Base-by-base conservation (phyloP, 2,888 invertebrate genomes). In the Hyposoter dolosus region DNA sequence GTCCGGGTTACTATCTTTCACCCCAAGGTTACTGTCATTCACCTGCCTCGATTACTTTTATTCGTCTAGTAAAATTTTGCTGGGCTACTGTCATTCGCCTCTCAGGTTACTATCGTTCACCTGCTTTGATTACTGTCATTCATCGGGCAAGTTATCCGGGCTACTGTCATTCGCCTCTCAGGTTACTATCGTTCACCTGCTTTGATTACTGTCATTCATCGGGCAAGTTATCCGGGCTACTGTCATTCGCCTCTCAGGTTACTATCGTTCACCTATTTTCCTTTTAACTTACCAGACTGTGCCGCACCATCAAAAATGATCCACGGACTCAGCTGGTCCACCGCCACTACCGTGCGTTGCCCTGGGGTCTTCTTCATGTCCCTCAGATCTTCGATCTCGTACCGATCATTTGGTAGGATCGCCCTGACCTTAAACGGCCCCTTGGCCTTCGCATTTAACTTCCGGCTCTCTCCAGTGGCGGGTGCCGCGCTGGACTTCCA, bases 321-420 rank as follows among this genome's bases (percentile, higher is more conserved):
- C 83, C 74, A 60, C 43, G 60, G 74, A 12, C 60, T 56, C 56
- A 74, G 40, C 74, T 74, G 74, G 74, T 90, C 90, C 10, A 89
- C 88, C 23, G 87, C 82, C 50, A 89, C 88, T 1, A 89, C 83
- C 19, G 53, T 86, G n/a, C 83, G 86, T n/a, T n/a, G n/a, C n/a
- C n/a, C n/a, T n/a, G n/a, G n/a, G n/a, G n/a, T n/a, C n/a, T n/a
- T n/a, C n/a, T 35, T 88, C 56, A 89, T 40, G n/a, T 88, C 87
- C 47, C 89, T 84, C 15, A 90, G 47, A 68, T 90, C 89, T 45
- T 88, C 82, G 7, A 90, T 84, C 68, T 89, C 85, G 40, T 90
- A 90, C 0, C 90, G 87, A 35, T 89, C 90, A 53, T 90, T 89
- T 0, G 88, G 89, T 12, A 89, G 43, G 1, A 89, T 84, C 5